Percentiles rank a stretch among this genome's conserved stretches.
These are phyloP conservation scores for Otolemur crassicaudatus DNA, from an alignment of 2,797 vertebrate genomes.

Conservation along the genomic window DNA sequence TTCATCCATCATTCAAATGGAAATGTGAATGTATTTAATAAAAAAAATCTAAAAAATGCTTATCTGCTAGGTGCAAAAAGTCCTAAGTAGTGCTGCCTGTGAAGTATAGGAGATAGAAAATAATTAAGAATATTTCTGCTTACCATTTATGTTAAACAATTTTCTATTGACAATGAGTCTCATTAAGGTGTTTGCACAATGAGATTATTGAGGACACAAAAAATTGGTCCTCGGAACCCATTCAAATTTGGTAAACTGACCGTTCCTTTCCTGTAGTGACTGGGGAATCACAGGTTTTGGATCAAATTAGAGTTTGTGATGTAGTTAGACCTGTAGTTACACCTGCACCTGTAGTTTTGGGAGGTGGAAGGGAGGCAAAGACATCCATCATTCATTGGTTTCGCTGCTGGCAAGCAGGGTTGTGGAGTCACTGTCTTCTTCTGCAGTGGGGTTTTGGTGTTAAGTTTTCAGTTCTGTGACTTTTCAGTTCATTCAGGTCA, in stretches of 20 bases:
- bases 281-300: neutral
- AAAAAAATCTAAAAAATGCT: neutral
- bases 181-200: neutral
- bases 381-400: neutral
- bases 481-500: neutral
- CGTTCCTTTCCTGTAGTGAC: neutral
- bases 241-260: neutral
- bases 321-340: neutral
- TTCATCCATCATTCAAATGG: conserved; percentile 1
- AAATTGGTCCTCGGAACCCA: neutral
- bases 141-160: neutral
- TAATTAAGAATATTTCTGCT: neutral
- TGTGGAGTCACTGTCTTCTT: neutral
- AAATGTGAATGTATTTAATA: neutral
- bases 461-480: neutral
- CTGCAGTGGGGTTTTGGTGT: neutral
- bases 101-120: neutral
- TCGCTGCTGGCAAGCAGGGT: neutral
- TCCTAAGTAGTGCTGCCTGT: neutral
- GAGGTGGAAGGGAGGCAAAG: neutral
- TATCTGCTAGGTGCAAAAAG: neutral
- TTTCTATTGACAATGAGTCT: neutral
- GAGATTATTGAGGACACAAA: neutral
- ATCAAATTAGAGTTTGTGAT: neutral
- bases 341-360: no score